Evolutionary conservation across 2,797 vertebrate genomes (phyloP), one percentile per base, ranked within the genome.

Genomic region (Pipistrellus pygmaeus): DNA sequence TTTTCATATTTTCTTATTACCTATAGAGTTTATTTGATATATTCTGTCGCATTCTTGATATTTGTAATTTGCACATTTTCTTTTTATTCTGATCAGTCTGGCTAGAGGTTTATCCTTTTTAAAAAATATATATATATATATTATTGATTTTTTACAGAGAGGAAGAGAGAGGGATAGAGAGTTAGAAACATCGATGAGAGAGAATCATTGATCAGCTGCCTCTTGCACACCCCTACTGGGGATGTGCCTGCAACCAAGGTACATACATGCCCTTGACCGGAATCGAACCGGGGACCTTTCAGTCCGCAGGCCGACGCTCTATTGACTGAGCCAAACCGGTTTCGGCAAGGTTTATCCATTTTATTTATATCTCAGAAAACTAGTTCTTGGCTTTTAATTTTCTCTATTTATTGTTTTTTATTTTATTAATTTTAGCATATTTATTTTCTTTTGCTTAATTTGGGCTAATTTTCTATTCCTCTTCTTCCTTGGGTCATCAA

Each of bases 301-400:
- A 41, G 38, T 41, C 38, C 6, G 38, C 38, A 41, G 38, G 38
- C 38, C 6, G 38, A 41, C 6, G 38, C 38, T 41, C 38, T 41
- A 41, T 41, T 3, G 6, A 41, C 38, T 38, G 38, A 41, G 38
- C 38, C 38, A 41, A 41, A 41, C 38, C 38, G 38, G 38, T 41
- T 41, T 41, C 1, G 38, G 6, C 38, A 7, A 41, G 38, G 38
- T 41, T 41, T 73, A 8, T 60, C 17, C 41, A 53, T 71, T 92
- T 77, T 71, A 92, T 86, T 78, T 80, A 62, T 86, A 80, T 13
- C n/a, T 23, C 41, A 71, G 32, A 92, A 32, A 78, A 62, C 11
- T n/a, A 72, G 53, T 51, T 80, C 62, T 62, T 62, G 20, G 41
- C 66, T 80, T 48, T 62, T 64, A 21, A 41, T 60, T 86, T 85